A percentile compares a stretch with the other conserved stretches of the same genome.
Evolutionary conservation across 2,113 vertebrate genomes (phyloP).

Genomic region (Lepus americanus): DNA sequence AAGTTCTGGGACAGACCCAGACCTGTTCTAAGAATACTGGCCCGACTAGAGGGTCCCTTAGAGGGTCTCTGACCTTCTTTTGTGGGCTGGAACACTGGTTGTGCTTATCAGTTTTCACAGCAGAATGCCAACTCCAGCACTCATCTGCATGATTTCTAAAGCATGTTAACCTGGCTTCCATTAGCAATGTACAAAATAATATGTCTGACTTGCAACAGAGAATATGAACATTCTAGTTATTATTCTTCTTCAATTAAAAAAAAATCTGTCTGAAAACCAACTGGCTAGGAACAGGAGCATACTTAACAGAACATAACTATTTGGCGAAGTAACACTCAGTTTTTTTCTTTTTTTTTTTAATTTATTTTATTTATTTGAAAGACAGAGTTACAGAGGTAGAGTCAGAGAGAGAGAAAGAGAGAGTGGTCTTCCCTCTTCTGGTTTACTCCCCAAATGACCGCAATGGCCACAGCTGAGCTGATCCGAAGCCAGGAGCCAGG

Average conservation of each 20-base stretch:
- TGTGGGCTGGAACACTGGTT: background rate
- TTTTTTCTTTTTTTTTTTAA: too few species aligned
- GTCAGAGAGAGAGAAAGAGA: too few species aligned
- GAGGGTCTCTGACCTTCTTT: background rate
- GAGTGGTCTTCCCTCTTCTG: too few species aligned
- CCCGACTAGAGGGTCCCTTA: background rate
- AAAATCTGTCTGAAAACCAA: background rate
- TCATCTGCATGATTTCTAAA: constrained; percentile 32
- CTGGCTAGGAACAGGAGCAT: background rate
- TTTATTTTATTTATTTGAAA: too few species aligned
- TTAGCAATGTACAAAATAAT: background rate
- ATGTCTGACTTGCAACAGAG: background rate
- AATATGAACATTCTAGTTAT: background rate
- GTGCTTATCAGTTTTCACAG: background rate
- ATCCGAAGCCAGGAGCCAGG: too few species aligned
- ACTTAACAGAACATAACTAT: background rate
- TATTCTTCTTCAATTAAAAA: background rate
- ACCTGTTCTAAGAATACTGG: background rate
- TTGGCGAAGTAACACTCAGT: background rate
- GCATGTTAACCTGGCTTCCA: background rate
- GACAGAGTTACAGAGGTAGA: too few species aligned
- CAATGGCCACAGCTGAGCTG: too few species aligned
- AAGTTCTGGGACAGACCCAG: background rate
- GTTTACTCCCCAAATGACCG: too few species aligned
- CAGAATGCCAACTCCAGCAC: background rate